These are phyloP conservation scores for Parnassius smintheus DNA, from an alignment of 2,888 invertebrate genomes.

Conservation along the genomic window DNA sequence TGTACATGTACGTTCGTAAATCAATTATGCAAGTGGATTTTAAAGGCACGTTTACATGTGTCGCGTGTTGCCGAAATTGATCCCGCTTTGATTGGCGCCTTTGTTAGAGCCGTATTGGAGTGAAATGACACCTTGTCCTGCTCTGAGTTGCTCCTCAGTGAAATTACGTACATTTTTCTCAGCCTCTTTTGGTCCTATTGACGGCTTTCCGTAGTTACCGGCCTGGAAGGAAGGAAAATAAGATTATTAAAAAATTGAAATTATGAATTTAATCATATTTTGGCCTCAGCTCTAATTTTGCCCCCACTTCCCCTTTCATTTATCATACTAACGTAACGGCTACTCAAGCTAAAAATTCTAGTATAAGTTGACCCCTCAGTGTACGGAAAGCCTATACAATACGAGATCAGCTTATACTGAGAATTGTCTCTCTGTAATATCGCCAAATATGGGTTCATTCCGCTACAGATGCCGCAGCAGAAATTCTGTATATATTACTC, in stretches of 20 bases:
- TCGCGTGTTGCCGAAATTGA: constrained; percentile 97
- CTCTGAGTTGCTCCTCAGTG: constrained; percentile 95
- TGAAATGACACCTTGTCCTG: constrained; percentile 95
- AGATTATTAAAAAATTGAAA: background rate
- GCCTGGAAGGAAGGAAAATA: constrained; percentile 79
- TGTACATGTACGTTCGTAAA: background rate
- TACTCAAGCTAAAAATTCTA: too few species aligned
- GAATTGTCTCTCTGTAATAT: too few species aligned
- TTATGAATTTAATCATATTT: background rate
- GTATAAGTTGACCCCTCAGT: too few species aligned
- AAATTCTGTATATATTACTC: too few species aligned
- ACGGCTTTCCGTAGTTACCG: constrained; percentile 90
- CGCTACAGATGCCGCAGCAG: too few species aligned
- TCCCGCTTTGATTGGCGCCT: constrained; percentile 97
- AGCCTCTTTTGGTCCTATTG: constrained; percentile 97
- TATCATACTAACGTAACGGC: too few species aligned
- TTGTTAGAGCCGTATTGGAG: constrained; percentile 99
- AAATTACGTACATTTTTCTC: constrained; percentile 97
- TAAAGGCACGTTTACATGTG: constrained; percentile 85
- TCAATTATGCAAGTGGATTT: background rate
- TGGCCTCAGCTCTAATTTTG: too few species aligned
- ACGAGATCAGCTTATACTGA: too few species aligned
- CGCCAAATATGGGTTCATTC: too few species aligned
- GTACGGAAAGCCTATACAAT: too few species aligned
- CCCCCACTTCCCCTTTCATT: too few species aligned